Evolutionary conservation across 2,888 invertebrate species (phyloP).

Genomic region (Cetonia aurata): DNA sequence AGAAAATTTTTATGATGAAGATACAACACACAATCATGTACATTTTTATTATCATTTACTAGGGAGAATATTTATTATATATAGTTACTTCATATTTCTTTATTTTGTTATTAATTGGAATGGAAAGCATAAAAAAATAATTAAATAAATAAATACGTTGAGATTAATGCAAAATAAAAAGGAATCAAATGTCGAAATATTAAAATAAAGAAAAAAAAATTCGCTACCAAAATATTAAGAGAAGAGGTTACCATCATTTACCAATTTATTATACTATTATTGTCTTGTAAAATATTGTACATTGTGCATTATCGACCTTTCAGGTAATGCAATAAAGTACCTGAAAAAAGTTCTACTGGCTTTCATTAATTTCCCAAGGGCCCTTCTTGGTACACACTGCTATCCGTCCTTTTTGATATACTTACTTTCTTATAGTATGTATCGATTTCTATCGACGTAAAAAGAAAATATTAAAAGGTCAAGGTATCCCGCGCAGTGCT

Average conservation of each 20-base stretch:
- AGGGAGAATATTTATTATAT: slow-evolving; percentile 47
- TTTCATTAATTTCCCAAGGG: slow-evolving; percentile 40
- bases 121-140: slow-evolving; percentile 7
- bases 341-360: slow-evolving; percentile 58
- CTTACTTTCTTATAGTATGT: not conserved
- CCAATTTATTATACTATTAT: slow-evolving; percentile 58
- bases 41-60: slow-evolving; percentile 40
- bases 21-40: slow-evolving; percentile 39
- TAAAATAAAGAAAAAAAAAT: slow-evolving; percentile 6
- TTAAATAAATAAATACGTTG: slow-evolving; percentile 9
- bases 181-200: slow-evolving; percentile 25
- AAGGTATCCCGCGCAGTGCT: no score
- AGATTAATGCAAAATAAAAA: slow-evolving; percentile 17
- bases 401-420: not conserved
- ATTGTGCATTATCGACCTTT: slow-evolving; percentile 62
- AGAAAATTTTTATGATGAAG: slow-evolving; percentile 41
- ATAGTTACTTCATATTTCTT: slow-evolving; percentile 43
- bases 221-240: slow-evolving; percentile 58
- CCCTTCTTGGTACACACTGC: not conserved
- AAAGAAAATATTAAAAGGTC: not conserved
- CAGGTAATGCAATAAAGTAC: slow-evolving; percentile 66
- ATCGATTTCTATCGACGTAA: slow-evolving; percentile 11
- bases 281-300: slow-evolving; percentile 62
- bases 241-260: slow-evolving; percentile 60
- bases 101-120: slow-evolving; percentile 42